phyloP scores from a whole-genome alignment of 1,140 invertebrate genomes.

The Mycetomoellerius zeteki region DNA sequence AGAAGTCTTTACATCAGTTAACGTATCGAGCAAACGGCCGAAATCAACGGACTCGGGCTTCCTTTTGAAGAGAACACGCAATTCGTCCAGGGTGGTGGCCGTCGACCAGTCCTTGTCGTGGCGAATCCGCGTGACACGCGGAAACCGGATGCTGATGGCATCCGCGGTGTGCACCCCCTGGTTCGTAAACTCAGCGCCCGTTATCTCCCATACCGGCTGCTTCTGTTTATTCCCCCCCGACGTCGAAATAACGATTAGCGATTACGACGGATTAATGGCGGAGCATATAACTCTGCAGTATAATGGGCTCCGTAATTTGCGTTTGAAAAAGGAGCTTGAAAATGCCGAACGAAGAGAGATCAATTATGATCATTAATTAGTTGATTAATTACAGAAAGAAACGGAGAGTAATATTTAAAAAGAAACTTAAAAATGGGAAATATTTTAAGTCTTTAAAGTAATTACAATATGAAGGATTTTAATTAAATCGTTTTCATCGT shows the following conservation, averaged over 20 bases:
- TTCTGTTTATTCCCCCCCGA: slow-evolving; percentile 79
- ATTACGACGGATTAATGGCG: not conserved
- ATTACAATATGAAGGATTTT: not conserved
- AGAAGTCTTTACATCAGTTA: not conserved
- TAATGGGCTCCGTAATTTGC: not conserved
- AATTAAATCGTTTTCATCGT: not conserved
- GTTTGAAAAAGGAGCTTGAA: not conserved
- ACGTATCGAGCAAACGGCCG: slow-evolving; percentile 85
- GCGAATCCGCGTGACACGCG: slow-evolving; percentile 94
- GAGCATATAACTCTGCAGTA: not conserved
- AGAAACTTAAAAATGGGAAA: not conserved
- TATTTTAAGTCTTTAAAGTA: not conserved
- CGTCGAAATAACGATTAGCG: not conserved
- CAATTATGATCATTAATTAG: not conserved
- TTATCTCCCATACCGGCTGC: slow-evolving; percentile 97
- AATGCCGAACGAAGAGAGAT: not conserved
- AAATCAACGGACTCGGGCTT: slow-evolving; percentile 91
- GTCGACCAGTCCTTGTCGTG: slow-evolving; percentile 94
- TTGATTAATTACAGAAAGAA: not conserved
- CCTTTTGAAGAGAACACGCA: slow-evolving; percentile 90
- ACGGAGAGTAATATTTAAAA: not conserved
- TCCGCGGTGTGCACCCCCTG: slow-evolving; percentile 95
- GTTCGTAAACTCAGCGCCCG: slow-evolving; percentile 96
- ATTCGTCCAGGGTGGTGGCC: slow-evolving; percentile 93
- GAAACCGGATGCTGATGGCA: slow-evolving; percentile 97